A percentile compares a stretch with the other conserved stretches of the same genome.
phyloP scores from a whole-genome alignment of 2,888 invertebrate species.

The Cyclophora albipunctata region DNA sequence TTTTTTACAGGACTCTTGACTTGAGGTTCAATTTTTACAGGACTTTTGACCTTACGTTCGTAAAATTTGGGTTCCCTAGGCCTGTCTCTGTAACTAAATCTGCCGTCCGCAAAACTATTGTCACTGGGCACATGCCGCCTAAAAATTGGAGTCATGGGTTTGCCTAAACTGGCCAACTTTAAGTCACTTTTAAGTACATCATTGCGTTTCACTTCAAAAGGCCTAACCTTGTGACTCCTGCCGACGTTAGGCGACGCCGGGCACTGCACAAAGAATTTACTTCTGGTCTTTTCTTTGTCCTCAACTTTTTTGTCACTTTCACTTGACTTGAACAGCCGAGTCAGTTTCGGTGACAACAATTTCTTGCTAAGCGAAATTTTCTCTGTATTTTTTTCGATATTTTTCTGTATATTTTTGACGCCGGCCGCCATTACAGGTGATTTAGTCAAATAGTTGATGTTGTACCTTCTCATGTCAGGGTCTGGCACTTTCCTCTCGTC shows the following conservation, averaged over 20 bases:
- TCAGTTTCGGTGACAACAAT: constrained; percentile 60
- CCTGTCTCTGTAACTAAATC: constrained; percentile 61
- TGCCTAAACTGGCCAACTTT: constrained; percentile 58
- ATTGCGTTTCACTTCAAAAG: constrained; percentile 20
- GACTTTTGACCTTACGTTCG: constrained; percentile 46
- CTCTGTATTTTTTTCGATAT: constrained; percentile 32
- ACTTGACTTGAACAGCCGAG: constrained; percentile 55
- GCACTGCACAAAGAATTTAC: constrained; percentile 60
- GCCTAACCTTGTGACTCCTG: constrained; percentile 47
- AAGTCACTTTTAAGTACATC: constrained; percentile 51
- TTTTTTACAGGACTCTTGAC: not conserved
- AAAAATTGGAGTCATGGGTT: constrained; percentile 68
- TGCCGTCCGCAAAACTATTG: constrained; percentile 47
- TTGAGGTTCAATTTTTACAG: constrained; percentile 11
- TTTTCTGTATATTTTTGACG: constrained; percentile 42
- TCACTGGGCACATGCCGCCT: constrained; percentile 44
- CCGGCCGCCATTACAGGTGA: constrained; percentile 39
- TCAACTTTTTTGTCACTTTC: constrained; percentile 32
- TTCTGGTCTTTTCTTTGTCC: constrained; percentile 51
- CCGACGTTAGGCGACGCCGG: constrained; percentile 44
- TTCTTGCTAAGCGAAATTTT: constrained; percentile 58
- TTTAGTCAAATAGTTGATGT: constrained; percentile 43
- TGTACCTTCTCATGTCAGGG: constrained; percentile 42
- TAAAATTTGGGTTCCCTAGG: constrained; percentile 35
- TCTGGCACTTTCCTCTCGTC: constrained; percentile 42